Percentiles rank a stretch among this genome's conserved stretches.
Evolutionary conservation across 2,797 vertebrate genomes (phyloP).

Genomic region (Hemibagrus guttatus): DNA sequence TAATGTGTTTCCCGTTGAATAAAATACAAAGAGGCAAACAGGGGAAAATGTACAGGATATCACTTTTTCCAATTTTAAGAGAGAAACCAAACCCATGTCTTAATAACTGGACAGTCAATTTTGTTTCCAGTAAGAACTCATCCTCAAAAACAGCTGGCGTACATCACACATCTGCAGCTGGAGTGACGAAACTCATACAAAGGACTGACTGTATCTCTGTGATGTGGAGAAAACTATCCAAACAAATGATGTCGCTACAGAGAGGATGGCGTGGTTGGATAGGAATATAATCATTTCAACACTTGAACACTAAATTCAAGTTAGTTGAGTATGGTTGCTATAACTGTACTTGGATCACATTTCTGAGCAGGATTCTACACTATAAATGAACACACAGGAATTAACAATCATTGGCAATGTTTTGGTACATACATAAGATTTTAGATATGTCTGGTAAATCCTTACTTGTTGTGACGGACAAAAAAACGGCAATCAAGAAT

Average conservation of each 20-base stretch:
- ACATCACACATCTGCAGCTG: slow-evolving; percentile 76
- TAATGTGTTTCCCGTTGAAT: slow-evolving; percentile 40
- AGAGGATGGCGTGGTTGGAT: background rate
- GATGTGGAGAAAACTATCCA: background rate
- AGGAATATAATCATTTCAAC: slow-evolving; percentile 20
- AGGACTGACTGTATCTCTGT: slow-evolving; percentile 79
- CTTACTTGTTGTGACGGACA: slow-evolving; percentile 52
- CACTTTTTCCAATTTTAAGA: background rate
- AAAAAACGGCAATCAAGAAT: slow-evolving; percentile 64
- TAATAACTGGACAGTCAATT: background rate
- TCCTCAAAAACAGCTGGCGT: slow-evolving; percentile 83
- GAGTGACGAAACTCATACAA: slow-evolving; percentile 83
- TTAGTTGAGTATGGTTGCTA: background rate
- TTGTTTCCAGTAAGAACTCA: slow-evolving; percentile 59
- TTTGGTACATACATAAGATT: slow-evolving; percentile 6
- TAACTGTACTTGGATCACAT: background rate
- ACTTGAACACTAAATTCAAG: background rate
- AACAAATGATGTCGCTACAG: background rate
- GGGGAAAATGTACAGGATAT: background rate
- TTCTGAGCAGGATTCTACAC: background rate
- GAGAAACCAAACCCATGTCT: slow-evolving; percentile 5
- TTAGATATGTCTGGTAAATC: slow-evolving; percentile 42
- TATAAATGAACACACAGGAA: background rate
- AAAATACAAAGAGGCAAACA: slow-evolving; percentile 12
- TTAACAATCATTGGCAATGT: slow-evolving; percentile 24